Evolutionary conservation across 2,113 vertebrate species (phyloP).

Genomic region (Rhea americana): DNA sequence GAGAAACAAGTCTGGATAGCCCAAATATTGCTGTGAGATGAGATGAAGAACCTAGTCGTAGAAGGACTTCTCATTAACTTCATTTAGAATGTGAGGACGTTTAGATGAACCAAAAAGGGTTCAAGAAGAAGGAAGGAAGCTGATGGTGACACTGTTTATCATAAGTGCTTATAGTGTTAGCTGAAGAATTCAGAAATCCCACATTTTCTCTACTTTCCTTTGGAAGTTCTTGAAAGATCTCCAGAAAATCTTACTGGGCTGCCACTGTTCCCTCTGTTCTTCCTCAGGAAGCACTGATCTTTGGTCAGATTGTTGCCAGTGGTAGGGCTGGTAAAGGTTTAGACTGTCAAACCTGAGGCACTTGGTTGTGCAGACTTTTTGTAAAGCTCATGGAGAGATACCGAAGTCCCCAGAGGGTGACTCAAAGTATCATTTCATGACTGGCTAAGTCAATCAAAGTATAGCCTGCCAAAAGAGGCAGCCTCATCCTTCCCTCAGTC

Average conservation of each 20-base stretch:
- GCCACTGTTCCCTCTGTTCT: constrained; percentile 2
- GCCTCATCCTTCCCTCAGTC: background rate
- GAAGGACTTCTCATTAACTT: background rate
- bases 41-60: background rate
- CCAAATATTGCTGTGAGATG: background rate
- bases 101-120: background rate
- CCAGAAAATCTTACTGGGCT: background rate
- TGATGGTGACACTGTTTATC: background rate
- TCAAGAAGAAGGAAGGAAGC: background rate
- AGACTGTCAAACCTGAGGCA: background rate
- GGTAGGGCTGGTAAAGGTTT: background rate
- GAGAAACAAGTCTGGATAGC: background rate
- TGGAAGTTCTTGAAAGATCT: constrained; percentile 20
- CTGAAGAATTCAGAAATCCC: background rate
- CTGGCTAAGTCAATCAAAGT: background rate
- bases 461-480: background rate
- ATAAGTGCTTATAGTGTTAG: background rate
- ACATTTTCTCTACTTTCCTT: constrained; percentile 3
- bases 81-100: background rate
- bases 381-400: no score
- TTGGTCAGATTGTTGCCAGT: background rate
- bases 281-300: background rate
- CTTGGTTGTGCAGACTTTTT: background rate
- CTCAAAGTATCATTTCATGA: background rate
- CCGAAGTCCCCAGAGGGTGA: no score